Evolutionary conservation across 2,113 vertebrate genomes (phyloP).

Genomic region (Vulpes vulpes): DNA sequence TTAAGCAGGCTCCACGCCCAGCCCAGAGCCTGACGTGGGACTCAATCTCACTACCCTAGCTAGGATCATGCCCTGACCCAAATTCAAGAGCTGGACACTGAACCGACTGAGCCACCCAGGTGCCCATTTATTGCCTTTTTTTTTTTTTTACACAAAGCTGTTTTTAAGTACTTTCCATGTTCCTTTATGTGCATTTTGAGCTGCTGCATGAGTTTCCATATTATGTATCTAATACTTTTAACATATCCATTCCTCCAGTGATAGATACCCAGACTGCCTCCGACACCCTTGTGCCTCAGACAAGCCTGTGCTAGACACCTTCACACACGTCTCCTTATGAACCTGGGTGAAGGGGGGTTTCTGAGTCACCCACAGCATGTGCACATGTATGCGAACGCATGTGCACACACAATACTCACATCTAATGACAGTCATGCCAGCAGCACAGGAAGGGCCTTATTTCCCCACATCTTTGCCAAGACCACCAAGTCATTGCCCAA

Average conservation of each 20-base stretch:
- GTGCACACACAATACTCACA: background rate
- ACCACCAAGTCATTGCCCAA: background rate
- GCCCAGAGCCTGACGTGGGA: background rate
- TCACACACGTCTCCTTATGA: background rate
- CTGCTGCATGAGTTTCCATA: background rate
- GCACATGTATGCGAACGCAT: too few relatives aligned
- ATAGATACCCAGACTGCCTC: background rate
- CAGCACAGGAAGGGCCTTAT: background rate
- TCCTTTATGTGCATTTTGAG: background rate
- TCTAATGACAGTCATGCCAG: background rate
- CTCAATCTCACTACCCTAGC: background rate
- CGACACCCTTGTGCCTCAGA: background rate
- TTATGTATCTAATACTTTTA: background rate
- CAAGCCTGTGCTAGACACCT: background rate
- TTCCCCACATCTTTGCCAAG: constrained; percentile 3
- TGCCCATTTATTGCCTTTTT: background rate
- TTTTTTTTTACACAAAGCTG: background rate
- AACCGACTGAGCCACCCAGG: background rate
- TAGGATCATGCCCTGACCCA: background rate
- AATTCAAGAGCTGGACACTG: background rate
- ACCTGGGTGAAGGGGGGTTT: background rate
- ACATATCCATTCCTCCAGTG: background rate
- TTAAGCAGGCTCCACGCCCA: background rate
- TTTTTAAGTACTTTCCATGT: constrained; percentile 18
- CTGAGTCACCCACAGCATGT: background rate